Evolutionary conservation across 2,797 vertebrate species (phyloP), one percentile per base, ranked within the genome.

Genomic region (Epinephelus malabaricus): DNA sequence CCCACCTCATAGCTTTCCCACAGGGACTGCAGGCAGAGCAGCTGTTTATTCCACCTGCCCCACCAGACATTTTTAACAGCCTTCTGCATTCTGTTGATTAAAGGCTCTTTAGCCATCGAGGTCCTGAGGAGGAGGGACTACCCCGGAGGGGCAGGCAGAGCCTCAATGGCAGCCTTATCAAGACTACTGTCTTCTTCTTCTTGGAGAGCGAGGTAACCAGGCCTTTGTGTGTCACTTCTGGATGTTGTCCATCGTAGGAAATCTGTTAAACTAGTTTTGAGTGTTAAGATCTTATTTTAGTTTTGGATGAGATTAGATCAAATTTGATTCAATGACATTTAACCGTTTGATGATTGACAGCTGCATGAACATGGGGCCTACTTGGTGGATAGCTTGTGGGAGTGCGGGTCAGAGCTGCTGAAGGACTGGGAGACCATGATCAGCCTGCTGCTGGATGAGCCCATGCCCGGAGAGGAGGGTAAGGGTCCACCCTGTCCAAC

Each of bases 371-470:
- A 99, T 79, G 98, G 97, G 68, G 98, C 98, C 40, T 99, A 99
- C 90, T 94, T 99, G 95, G 98, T 99, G 91, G 98, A 99, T 80
- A 99, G 98, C 91, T 96, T 99, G 96, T 99, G 98, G 98, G 98
- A 99, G 80, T 98, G 98, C 92, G 97, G 95, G 47, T 96, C 97
- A 60, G 98, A 99, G 56, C 95, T 99, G 82, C 92, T 99, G 86
- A 99, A 99, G 93, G 98, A 99, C 95, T 99, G 98, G 98, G 98
- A 99, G 94, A 98, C 97, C 83, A 99, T 99, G 98, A 98, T 97
- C 83, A 98, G 98, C 84, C 94, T 99, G 85, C 95, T 99, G 89
- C 90, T 99, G 92, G 98, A 99, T 86, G 98, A 99, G 76, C 97
- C 98, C 25, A 86, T 97, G 84, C 95, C 96, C 76, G 98, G 98